These are phyloP conservation scores for Todiramphus chloris DNA, from an alignment of 2,113 vertebrate genomes.

Conservation along the genomic window DNA sequence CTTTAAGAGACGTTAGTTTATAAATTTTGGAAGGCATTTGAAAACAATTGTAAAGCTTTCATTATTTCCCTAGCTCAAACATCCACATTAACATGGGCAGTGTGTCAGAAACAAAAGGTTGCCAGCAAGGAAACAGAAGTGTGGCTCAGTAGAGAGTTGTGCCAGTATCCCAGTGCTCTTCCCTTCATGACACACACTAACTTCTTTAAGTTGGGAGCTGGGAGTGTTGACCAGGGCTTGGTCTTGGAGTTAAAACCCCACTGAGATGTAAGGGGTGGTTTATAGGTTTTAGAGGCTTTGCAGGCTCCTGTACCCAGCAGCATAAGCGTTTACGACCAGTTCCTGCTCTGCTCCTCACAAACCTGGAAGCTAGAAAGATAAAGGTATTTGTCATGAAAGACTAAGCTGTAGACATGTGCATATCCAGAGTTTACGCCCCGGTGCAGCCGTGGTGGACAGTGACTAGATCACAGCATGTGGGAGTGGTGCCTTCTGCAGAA, in stretches of 20 bases:
- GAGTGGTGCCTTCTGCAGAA: background rate
- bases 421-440: background rate
- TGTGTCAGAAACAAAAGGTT: background rate
- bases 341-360: background rate
- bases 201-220: background rate
- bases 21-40: background rate
- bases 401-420: background rate
- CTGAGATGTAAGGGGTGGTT: background rate
- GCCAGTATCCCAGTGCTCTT: background rate
- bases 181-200: background rate
- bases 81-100: background rate
- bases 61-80: background rate
- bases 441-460: accelerated
- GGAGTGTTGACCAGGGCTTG: background rate
- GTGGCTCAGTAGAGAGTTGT: background rate
- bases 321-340: background rate
- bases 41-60: background rate
- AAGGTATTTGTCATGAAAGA: background rate
- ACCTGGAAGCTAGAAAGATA: background rate
- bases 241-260: background rate
- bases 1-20: background rate
- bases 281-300: background rate
- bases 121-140: background rate
- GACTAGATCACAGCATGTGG: background rate
- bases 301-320: background rate